phyloP scores from a whole-genome alignment of 1,140 invertebrate genomes.

The Pachyrhynchus sulphureomaculatus region DNA sequence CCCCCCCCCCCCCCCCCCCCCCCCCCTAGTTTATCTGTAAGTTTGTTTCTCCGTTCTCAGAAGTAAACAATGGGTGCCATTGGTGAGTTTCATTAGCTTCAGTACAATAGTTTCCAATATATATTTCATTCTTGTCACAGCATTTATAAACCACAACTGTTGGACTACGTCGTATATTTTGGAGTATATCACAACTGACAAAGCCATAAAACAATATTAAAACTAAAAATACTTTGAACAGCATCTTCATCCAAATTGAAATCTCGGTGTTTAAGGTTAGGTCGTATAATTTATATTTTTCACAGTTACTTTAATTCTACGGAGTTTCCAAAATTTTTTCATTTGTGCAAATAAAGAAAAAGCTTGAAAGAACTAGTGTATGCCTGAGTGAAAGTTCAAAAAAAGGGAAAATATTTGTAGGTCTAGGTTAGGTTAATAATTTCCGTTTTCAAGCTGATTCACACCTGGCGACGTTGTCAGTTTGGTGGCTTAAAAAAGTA shows the following conservation, averaged over 20 bases:
- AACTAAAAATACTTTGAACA: not conserved
- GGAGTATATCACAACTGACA: constrained; percentile 1
- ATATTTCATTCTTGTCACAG: constrained; percentile 69
- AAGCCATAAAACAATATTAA: not conserved
- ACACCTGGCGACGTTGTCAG: too few species aligned
- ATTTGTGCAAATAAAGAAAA: not conserved
- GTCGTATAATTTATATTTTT: not conserved
- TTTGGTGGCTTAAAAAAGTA: too few species aligned
- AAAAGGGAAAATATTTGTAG: too few species aligned
- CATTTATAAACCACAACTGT: constrained; percentile 69
- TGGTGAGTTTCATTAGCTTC: constrained; percentile 60
- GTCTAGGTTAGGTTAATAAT: too few species aligned
- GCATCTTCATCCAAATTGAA: not conserved
- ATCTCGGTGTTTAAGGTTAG: constrained; percentile 11
- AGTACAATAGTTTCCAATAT: constrained; percentile 66
- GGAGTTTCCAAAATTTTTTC: not conserved
- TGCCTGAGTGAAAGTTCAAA: too few species aligned
- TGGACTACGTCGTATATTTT: constrained; percentile 5
- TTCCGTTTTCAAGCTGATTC: too few species aligned
- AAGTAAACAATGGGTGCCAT: constrained; percentile 65
- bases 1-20: too few species aligned
- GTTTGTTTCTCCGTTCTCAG: constrained; percentile 58
- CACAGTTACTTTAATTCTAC: not conserved
- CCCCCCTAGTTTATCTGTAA: constrained; percentile 52
- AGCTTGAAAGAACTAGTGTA: too few species aligned